phyloP scores from a whole-genome alignment of 2,797 vertebrate species.

The Schizothorax lantsangensis region DNA sequence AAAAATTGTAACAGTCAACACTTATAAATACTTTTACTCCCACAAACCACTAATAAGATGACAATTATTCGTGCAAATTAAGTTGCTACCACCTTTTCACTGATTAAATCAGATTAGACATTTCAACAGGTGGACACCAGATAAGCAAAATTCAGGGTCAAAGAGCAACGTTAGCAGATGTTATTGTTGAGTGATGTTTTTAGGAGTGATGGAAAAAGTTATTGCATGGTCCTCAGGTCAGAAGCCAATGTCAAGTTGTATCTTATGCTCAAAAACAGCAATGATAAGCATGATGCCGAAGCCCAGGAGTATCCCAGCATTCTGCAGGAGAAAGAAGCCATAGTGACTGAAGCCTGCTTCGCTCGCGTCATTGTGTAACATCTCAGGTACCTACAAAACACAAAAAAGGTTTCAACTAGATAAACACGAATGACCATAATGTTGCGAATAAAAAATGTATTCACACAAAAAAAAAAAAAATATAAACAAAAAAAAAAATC shows the following conservation, averaged over 20 bases:
- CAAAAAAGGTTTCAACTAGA: background rate
- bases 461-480: too few species aligned
- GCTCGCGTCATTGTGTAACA: constrained; percentile 95
- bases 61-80: background rate
- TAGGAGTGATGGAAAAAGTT: background rate
- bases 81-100: background rate
- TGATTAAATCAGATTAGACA: background rate
- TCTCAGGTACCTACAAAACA: constrained; percentile 90
- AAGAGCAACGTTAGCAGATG: background rate
- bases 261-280: constrained; percentile 93
- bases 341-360: constrained; percentile 96
- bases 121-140: background rate
- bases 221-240: constrained; percentile 63
- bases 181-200: constrained; percentile 10
- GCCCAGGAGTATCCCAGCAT: constrained; percentile 93
- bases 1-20: constrained; percentile 27
- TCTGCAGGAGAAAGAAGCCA: constrained; percentile 96
- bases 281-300: constrained; percentile 96
- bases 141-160: background rate
- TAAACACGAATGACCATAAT: background rate
- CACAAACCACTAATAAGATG: background rate
- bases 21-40: background rate
- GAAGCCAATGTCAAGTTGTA: constrained; percentile 90
- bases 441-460: too few species aligned
- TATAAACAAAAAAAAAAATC: too few species aligned